Evolutionary conservation across 2,797 vertebrate species (phyloP).

Genomic region (Pipistrellus pygmaeus): DNA sequence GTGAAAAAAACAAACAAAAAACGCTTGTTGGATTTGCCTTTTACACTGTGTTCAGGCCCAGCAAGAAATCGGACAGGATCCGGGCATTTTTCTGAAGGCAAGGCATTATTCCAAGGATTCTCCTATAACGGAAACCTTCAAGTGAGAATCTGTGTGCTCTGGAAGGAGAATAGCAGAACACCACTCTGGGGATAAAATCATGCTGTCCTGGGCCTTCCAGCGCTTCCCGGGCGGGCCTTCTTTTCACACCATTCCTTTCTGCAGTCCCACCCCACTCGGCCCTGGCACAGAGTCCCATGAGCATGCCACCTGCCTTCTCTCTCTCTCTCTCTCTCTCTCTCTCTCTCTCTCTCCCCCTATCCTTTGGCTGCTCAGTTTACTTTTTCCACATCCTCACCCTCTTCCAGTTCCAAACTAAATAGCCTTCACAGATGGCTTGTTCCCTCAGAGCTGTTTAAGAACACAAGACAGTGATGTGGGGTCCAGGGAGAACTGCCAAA

Average conservation of each 20-base stretch:
- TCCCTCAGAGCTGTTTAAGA: conserved; percentile 79
- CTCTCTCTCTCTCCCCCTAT: not conserved
- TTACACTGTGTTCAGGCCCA: not conserved
- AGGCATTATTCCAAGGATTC: not conserved
- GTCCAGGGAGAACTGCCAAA: conserved; percentile 71
- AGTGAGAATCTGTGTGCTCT: conserved; percentile 22
- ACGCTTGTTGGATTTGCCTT: conserved; percentile 37
- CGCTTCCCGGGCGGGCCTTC: conserved; percentile 25
- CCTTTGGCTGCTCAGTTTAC: conserved; percentile 69
- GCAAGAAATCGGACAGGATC: conserved; percentile 18
- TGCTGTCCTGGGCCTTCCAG: conserved; percentile 3
- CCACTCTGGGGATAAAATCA: conserved; percentile 58
- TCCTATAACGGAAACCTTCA: not conserved
- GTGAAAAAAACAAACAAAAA: not conserved
- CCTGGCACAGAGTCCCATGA: conserved; percentile 60
- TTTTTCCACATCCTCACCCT: conserved; percentile 81
- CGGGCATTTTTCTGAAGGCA: conserved; percentile 16
- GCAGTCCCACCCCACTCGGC: conserved; percentile 28
- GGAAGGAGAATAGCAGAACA: conserved; percentile 38
- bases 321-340: not conserved
- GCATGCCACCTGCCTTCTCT: conserved; percentile 75
- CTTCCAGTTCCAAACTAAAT: conserved; percentile 80
- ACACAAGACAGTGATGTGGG: conserved; percentile 66
- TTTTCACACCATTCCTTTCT: conserved; percentile 54
- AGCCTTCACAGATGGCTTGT: conserved; percentile 80